Conservation (phyloP, 2,888 invertebrate species). For the Vesta saturnalis region DNA sequence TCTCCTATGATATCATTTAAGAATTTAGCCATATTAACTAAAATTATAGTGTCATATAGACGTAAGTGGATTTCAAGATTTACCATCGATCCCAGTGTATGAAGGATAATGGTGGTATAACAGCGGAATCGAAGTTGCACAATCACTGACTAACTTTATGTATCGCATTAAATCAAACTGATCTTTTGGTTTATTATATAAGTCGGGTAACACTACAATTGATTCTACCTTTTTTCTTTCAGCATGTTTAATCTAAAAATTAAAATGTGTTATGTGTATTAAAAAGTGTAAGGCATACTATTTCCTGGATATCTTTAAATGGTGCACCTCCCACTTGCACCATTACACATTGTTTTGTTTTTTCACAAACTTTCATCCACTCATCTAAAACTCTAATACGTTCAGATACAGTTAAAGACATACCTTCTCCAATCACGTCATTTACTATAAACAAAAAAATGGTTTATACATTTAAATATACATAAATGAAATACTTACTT, state of each 20-base stretch:
- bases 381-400: constrained; percentile 47
- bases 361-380: constrained; percentile 47
- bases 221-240: constrained; percentile 70
- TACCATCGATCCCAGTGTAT: constrained; percentile 74
- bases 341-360: constrained; percentile 48
- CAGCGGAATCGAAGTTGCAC: constrained; percentile 77
- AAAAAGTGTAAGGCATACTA: constrained; percentile 42
- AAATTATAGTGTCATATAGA: constrained; percentile 35
- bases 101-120: constrained; percentile 82
- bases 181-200: constrained; percentile 75
- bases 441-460: constrained; percentile 45
- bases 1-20: constrained; percentile 58
- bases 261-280: background rate
- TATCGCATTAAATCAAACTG: constrained; percentile 71
- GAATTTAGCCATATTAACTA: constrained; percentile 57
- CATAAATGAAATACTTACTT: constrained; percentile 41
- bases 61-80: constrained; percentile 53
- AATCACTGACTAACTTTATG: constrained; percentile 70
- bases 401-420: constrained; percentile 48
- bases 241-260: constrained; percentile 70
- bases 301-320: constrained; percentile 49
- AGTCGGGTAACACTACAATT: constrained; percentile 75
- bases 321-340: constrained; percentile 53
- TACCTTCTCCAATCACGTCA: constrained; percentile 51
- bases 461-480: background rate